Base-by-base conservation (phyloP, 2,113 vertebrate genomes). In the Chaetodon auriga region DNA sequence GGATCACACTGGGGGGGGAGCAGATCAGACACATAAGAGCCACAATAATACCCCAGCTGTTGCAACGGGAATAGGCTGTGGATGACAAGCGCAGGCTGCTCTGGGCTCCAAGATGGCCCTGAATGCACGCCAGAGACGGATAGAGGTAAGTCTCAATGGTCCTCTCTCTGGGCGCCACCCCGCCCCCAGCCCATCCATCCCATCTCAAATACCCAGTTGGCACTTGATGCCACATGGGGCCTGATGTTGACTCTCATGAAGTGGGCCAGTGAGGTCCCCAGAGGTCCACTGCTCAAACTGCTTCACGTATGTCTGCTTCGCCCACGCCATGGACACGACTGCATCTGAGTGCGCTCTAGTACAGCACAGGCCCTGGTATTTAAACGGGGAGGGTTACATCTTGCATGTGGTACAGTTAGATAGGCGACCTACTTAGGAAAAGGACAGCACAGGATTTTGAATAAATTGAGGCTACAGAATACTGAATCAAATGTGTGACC, bases 41-140 rank as follows among this genome's bases (percentile, higher is more conserved):
- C 84, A 75, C 68, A 75, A 84, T 88, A 85, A 86, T 65, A 78
- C 85, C 79, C 81, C 94, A 93, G 92, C 94, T 94, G 94, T 90
- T 89, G 81, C 35, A 6, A 82, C 81, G 51, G 77, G 89, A 91
- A 90, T 81, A 82, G 46, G 83, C 84, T 58, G 87, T 25, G 79
- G 72, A 87, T 84, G 91, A 90, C 65, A 23, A 75, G 61, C 48
- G n/a, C 81, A 68, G 79, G 82, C 87, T 90, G 88, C 38, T 72
- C 68, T 61, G 36, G 63, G 65, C 79, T 82, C 60, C 51, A 51
- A 68, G 45, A 70, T 18, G 64, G 78, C 69, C 63, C 45, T 46
- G 57, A 80, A 68, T 79, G 75, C 77, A 65, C 25, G 55, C 62
- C 77, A 78, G 55, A 51, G 71, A 82, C 8, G 3, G 36, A 78